A percentile compares a stretch with the other conserved stretches of the same genome.
These are phyloP conservation scores for Melanotus villosus DNA, from an alignment of 2,888 invertebrate species.

Conservation along the genomic window DNA sequence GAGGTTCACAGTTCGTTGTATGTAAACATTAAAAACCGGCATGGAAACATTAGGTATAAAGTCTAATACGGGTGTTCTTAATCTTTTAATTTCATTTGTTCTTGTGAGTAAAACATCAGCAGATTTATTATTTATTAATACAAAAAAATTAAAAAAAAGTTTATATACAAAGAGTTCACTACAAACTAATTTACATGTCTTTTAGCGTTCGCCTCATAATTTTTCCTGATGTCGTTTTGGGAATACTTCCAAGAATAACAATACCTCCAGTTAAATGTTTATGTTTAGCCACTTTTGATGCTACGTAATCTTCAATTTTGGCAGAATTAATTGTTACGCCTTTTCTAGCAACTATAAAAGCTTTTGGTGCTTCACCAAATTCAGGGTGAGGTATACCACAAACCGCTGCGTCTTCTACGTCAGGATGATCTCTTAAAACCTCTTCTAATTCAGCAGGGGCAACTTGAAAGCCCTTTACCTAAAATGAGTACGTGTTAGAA, in stretches of 20 bases:
- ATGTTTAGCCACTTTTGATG: conserved; percentile 78
- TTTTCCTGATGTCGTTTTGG: conserved; percentile 85
- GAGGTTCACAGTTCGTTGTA: no score
- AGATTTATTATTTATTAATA: no score
- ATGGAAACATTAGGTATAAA: no score
- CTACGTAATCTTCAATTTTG: conserved; percentile 60
- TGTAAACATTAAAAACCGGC: no score
- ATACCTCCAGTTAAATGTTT: conserved; percentile 81
- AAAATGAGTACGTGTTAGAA: neutral
- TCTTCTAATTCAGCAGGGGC: conserved; percentile 89
- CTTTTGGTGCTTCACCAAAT: conserved; percentile 82
- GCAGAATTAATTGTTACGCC: conserved; percentile 60
- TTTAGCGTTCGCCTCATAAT: conserved; percentile 72
- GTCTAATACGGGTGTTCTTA: no score
- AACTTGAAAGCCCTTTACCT: conserved; percentile 77
- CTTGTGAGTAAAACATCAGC: no score
- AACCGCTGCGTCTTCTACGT: conserved; percentile 84
- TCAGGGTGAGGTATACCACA: conserved; percentile 79
- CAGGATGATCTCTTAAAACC: conserved; percentile 78
- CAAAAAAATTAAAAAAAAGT: neutral
- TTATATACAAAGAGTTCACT: neutral
- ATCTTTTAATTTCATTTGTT: no score
- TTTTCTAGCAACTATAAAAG: conserved; percentile 75
- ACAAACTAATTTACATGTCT: neutral
- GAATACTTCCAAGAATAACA: conserved; percentile 76